Conservation (phyloP, 2,113 vertebrate species). For the Lynx canadensis region DNA sequence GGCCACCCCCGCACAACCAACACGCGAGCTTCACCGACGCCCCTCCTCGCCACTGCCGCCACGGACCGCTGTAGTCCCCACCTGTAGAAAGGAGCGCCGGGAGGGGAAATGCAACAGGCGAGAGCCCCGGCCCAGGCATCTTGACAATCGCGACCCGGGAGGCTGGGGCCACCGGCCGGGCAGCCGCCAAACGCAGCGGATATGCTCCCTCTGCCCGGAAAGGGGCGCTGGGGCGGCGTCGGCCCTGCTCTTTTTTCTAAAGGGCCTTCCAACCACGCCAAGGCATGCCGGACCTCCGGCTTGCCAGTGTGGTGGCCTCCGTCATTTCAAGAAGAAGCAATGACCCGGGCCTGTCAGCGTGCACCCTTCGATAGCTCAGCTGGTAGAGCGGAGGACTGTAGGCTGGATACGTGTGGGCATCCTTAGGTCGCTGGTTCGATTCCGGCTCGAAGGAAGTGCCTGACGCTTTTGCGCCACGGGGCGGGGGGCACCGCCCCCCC, state of each 20-base stretch:
- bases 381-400: conserved; percentile 93
- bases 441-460: conserved; percentile 87
- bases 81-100: not conserved
- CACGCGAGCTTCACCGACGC: not conserved
- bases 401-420: conserved; percentile 51
- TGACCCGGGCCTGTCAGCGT: not conserved
- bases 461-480: not conserved
- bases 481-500: not conserved
- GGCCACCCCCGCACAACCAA: not conserved
- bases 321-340: too few relatives aligned
- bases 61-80: not conserved
- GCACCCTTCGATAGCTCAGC: conserved; percentile 89
- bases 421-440: conserved; percentile 92
- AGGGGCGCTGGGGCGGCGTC: not conserved
- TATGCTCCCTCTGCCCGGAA: too few relatives aligned
- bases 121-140: not conserved
- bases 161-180: not conserved
- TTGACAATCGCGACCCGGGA: not conserved
- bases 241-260: not conserved
- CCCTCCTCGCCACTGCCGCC: not conserved
- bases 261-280: not conserved
- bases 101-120: not conserved
- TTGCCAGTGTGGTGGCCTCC: not conserved
- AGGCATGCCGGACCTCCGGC: too few relatives aligned
- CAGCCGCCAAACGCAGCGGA: not conserved